A percentile compares a stretch with the other conserved stretches of the same genome.
These are phyloP conservation scores for Empis livida DNA, from an alignment of 2,888 invertebrate species.

Conservation along the genomic window DNA sequence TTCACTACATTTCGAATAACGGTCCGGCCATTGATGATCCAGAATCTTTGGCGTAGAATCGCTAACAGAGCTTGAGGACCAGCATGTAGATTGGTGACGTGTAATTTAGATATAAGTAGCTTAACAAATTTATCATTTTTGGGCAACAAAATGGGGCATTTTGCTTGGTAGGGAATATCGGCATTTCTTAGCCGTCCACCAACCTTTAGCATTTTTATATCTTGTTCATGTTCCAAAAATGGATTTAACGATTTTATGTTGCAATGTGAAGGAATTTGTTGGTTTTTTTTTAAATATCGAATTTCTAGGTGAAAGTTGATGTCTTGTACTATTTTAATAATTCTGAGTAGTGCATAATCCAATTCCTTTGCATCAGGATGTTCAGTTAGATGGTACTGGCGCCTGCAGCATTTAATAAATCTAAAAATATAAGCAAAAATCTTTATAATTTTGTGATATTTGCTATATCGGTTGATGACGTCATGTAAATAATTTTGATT, in stretches of 20 bases:
- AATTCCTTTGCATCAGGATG: neutral
- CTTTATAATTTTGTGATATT: slow-evolving; percentile 1
- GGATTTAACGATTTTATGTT: neutral
- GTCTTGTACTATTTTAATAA: neutral
- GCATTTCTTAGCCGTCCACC: neutral
- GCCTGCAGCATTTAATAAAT: neutral
- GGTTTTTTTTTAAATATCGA: neutral
- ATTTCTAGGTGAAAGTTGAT: neutral
- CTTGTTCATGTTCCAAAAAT: neutral
- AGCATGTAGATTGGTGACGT: neutral
- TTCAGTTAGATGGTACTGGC: too few species aligned
- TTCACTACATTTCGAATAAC: slow-evolving; percentile 7
- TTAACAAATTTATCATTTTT: neutral
- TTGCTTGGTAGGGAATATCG: neutral
- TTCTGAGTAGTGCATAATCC: neutral
- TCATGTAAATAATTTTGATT: too few species aligned
- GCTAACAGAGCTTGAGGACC: neutral
- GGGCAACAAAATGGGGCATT: neutral
- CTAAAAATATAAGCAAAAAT: slow-evolving; percentile 5
- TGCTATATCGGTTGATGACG: neutral
- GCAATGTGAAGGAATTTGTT: neutral
- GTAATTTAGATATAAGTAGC: neutral
- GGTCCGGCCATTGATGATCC: slow-evolving; percentile 7
- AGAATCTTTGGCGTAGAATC: neutral
- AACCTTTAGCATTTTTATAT: neutral